Evolutionary conservation across 2,797 vertebrate genomes (phyloP).

Genomic region (Sebastes cheni): DNA sequence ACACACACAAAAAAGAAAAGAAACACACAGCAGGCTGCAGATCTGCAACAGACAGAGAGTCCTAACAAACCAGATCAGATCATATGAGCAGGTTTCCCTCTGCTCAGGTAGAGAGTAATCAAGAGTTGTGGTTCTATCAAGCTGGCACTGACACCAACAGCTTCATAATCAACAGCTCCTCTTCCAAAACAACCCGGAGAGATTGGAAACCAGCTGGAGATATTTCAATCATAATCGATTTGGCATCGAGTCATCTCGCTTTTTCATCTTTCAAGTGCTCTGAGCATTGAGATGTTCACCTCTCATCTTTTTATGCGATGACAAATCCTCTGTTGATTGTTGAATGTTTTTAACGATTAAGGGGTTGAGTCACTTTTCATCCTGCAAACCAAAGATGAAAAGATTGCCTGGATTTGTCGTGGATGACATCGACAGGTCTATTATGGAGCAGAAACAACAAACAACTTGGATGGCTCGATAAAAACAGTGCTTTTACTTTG

Average conservation of each 20-base stretch:
- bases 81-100: conserved; percentile 13
- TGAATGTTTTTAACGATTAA: conserved; percentile 1
- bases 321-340: neutral
- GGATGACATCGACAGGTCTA: conserved; percentile 10
- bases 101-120: conserved; percentile 31
- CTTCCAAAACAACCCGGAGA: conserved; percentile 42
- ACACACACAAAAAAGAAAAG: neutral
- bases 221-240: conserved; percentile 56
- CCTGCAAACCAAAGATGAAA: conserved; percentile 2
- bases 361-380: conserved; percentile 1
- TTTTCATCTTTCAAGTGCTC: conserved; percentile 25
- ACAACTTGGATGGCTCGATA: conserved; percentile 5
- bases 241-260: conserved; percentile 27
- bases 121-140: conserved; percentile 25
- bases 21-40: conserved; percentile 2
- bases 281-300: neutral
- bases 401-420: conserved; percentile 20
- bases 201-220: conserved; percentile 61
- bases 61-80: conserved; percentile 30
- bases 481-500: conserved; percentile 34
- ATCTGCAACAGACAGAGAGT: neutral
- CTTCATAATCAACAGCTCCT: conserved; percentile 57
- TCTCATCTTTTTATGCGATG: conserved; percentile 16
- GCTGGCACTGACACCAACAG: conserved; percentile 23
- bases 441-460: neutral